Base-by-base conservation (phyloP, 1,140 invertebrate genomes). In the Orussus abietinus region DNA sequence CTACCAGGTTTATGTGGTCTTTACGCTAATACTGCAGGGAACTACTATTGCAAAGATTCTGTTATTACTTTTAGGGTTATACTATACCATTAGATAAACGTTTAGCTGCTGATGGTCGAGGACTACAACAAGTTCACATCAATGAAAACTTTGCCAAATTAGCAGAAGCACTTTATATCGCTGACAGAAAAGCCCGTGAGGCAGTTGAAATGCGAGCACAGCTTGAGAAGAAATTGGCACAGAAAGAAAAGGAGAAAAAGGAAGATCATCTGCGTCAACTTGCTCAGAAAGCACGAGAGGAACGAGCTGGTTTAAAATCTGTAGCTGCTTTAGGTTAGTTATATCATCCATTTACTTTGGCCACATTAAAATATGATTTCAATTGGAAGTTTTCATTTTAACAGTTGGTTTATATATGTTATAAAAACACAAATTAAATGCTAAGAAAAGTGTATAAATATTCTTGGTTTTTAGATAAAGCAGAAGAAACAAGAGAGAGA, bases 91-190 rank as follows among this genome's bases (percentile, higher is more conserved):
- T 99, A 44, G 96, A 99, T 69, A 99, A 99, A 75, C 83, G 97
- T 55, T 74, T 99, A 51, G 97, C 96, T 2, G 96, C 96, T 9
- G 97, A 99, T 75, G 97, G 97, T 1, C 77, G 97, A 32, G 96
- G 96, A 6, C 74, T 99, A 0, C 96, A 99, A 60, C 92, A 96
- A 65, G 86, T 92, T 11, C 96, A 98, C 59, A 95, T 99, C 37
- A 99, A 98, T 65, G 96, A 99, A 71, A 99, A 99, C 64, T 99
- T 99, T 76, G 93, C 96, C 1, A 98, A 98, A 68, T 74, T 99
- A 21, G 90, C 97, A 0, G 96, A 99, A 71, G 90, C 96, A 4
- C 68, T 99, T 11, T 98, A 97, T 61, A 97, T 99, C 57, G 96
- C 97, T 18, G 97, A 99, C 65, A 82, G 96, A 66, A 98, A 98